Evolutionary conservation across 2,113 vertebrate genomes (phyloP).

Genomic region (Zosterops pallidus): DNA sequence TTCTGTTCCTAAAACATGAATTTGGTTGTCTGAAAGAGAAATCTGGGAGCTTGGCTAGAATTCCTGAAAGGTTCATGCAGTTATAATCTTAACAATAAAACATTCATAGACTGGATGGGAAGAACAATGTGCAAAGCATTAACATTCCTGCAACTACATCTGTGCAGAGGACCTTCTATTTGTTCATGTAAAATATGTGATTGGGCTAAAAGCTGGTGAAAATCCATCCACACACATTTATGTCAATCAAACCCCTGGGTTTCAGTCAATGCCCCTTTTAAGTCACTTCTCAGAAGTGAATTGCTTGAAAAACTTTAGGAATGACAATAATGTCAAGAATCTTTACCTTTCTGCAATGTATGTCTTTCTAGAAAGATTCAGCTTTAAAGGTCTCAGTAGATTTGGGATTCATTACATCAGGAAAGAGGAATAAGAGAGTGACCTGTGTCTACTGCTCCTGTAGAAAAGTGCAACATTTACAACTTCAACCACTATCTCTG

Average conservation of each 20-base stretch:
- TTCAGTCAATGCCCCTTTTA: background rate
- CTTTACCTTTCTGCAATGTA: background rate
- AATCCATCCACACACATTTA: background rate
- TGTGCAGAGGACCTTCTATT: background rate
- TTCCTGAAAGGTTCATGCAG: background rate
- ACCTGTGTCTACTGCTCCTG: background rate
- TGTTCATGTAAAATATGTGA: background rate
- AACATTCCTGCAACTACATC: background rate
- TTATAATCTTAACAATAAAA: background rate
- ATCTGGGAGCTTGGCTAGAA: background rate
- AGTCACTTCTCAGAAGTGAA: background rate
- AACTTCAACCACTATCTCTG: background rate
- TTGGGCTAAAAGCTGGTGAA: background rate
- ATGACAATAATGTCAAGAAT: background rate
- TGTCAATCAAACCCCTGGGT: background rate
- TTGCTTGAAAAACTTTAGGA: background rate
- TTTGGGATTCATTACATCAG: background rate
- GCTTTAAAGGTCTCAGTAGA: background rate
- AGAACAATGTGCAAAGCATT: background rate
- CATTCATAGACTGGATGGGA: background rate
- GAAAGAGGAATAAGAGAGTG: background rate
- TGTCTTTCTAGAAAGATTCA: background rate
- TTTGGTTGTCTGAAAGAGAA: background rate
- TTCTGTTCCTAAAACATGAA: background rate
- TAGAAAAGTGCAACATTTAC: background rate